Base-by-base conservation (phyloP, 2,113 vertebrate genomes). In the Lepidothrix coronata region DNA sequence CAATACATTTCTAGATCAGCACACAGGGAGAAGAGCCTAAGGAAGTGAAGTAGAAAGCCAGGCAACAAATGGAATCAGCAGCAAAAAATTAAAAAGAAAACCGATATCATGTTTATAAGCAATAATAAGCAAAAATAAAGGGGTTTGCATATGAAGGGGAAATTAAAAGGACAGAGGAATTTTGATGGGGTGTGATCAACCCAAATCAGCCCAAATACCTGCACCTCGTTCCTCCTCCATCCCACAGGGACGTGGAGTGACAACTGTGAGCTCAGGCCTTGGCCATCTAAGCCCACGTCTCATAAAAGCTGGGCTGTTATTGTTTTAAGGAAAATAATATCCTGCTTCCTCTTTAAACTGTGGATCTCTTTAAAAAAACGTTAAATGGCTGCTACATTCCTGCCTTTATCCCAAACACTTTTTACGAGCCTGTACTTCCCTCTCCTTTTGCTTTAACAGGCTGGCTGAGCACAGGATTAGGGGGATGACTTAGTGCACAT, bases 391-490 rank as follows among this genome's bases (percentile, higher is more conserved):
- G 73, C 84, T 59, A 30, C 88, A 88, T 93, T 96, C 90, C 89
- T 95, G 92, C 84, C 88, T 93, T 89, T 52, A 72, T 95, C 93
- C 89, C 0, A 0, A 48, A n/a, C 61, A 33, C 70, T 73, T 89
- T 91, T 89, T 87, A 85, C 8, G 27, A 68, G 86, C 24, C 58
- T 71, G 73, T 9, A 11, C 61, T 94, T 72, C 80, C 93, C 91
- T 78, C 62, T 79, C 43, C 65, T 68, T 18, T 11, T n/a, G 55
- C 95, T 94, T 54, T 85, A 93, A 86, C n/a, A 18, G 90, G 92
- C 72, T 5, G 8, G n/a, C 89, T 88, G 31, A 93, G 93, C 83
- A 58, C 70, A 83, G 83, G 90, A 93, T 95, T 84, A 89, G 74
- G 71, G 63, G 68, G 43, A 76, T 28, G 68, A 46, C 92, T 86